Evolutionary conservation across 2,113 vertebrate species (phyloP).

Genomic region (Cyprinodon brontotheroides): DNA sequence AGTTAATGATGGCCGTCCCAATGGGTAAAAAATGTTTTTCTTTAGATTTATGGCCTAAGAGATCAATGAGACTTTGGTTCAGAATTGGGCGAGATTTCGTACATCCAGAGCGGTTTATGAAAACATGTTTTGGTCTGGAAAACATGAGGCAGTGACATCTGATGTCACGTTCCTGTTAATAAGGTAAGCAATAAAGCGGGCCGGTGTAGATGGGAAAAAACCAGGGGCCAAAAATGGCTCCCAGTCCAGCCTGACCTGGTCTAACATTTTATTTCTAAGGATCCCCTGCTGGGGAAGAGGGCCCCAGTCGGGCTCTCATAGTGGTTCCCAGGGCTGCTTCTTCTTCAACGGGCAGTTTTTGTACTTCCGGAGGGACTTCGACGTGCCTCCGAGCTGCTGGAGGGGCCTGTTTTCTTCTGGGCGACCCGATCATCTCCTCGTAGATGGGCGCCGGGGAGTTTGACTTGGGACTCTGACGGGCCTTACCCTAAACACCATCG

Average conservation of each 20-base stretch:
- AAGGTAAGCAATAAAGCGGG: no score
- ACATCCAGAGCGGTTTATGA: no score
- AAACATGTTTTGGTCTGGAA: neutral
- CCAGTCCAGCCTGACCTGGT: neutral
- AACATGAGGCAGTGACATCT: neutral
- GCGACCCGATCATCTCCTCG: slow-evolving; percentile 74
- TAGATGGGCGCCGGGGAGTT: slow-evolving; percentile 65
- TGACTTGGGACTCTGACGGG: slow-evolving; percentile 4
- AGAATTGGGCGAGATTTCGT: no score
- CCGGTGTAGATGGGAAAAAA: no score
- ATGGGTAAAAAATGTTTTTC: no score
- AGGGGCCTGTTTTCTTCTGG: slow-evolving; percentile 16
- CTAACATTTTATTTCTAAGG: neutral
- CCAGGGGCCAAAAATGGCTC: no score
- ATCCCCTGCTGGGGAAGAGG: neutral
- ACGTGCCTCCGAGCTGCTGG: slow-evolving; percentile 49
- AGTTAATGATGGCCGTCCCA: no score
- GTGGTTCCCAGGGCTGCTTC: slow-evolving; percentile 52
- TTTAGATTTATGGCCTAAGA: no score
- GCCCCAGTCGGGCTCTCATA: slow-evolving; percentile 57
- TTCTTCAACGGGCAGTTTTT: slow-evolving; percentile 45
- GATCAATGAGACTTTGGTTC: no score
- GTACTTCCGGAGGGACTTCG: slow-evolving; percentile 34
- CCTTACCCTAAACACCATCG: slow-evolving; percentile 54
- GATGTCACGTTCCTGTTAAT: no score